Percentiles rank a stretch among this genome's conserved stretches.
Conservation (phyloP, 2,888 invertebrate genomes). For the Leptarthrus brevirostris region DNA sequence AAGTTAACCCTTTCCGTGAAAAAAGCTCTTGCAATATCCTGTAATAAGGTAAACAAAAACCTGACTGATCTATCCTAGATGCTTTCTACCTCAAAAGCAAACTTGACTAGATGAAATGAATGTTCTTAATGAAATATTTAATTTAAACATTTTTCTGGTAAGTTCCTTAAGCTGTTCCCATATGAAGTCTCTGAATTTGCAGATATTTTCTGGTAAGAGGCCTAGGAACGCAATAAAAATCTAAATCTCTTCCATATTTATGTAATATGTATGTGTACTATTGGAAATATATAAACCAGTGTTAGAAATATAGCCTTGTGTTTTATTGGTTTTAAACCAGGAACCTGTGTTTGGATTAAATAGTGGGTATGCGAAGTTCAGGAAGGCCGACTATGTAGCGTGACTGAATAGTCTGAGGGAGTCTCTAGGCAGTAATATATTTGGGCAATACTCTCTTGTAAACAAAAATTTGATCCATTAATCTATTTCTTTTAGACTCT, state of each 20-base stretch:
- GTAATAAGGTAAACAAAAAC: constrained; percentile 66
- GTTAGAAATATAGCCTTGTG: not conserved
- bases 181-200: not conserved
- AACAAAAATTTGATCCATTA: too few species aligned
- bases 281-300: constrained; percentile 25
- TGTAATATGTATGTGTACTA: constrained; percentile 9
- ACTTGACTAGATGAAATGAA: constrained; percentile 7
- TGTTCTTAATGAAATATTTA: not conserved
- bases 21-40: constrained; percentile 86
- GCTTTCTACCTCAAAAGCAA: constrained; percentile 36
- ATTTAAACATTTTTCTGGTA: not conserved
- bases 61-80: constrained; percentile 23
- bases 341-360: too few species aligned
- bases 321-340: not conserved
- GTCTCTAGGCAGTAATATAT: too few species aligned
- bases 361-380: too few species aligned
- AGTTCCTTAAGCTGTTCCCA: not conserved
- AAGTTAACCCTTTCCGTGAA: constrained; percentile 92
- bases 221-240: not conserved
- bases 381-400: too few species aligned
- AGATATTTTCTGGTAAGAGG: not conserved
- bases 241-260: constrained; percentile 29
- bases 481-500: too few species aligned
- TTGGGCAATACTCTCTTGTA: too few species aligned
- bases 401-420: too few species aligned